Evolutionary conservation across 2,888 invertebrate genomes (phyloP).

Genomic region (Volucella inanis): DNA sequence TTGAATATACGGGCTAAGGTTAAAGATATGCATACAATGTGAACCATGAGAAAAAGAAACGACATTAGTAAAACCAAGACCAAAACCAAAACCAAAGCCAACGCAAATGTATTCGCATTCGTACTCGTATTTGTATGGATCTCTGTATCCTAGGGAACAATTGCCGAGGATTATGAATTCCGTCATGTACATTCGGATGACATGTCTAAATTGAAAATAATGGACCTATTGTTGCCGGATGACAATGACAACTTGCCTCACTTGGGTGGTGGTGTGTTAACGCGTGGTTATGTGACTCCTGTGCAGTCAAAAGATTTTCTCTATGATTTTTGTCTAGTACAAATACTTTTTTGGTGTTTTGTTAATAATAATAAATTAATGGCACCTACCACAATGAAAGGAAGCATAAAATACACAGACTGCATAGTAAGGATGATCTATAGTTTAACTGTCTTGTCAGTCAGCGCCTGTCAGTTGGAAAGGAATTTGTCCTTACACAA

Average conservation of each 20-base stretch:
- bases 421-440: too few relatives aligned
- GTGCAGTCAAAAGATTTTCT: slow-evolving; percentile 54
- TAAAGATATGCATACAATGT: slow-evolving; percentile 62
- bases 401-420: too few relatives aligned
- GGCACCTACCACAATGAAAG: slow-evolving; percentile 48
- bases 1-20: slow-evolving; percentile 48
- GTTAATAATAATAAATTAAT: slow-evolving; percentile 70
- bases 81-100: slow-evolving; percentile 46
- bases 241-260: slow-evolving; percentile 70
- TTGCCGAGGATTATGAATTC: slow-evolving; percentile 70
- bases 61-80: slow-evolving; percentile 17
- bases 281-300: slow-evolving; percentile 7
- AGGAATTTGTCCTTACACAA: too few relatives aligned
- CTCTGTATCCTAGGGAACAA: slow-evolving; percentile 58
- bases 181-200: slow-evolving; percentile 67
- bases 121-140: too few relatives aligned
- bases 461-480: too few relatives aligned
- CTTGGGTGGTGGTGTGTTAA: slow-evolving; percentile 19
- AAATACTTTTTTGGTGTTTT: slow-evolving; percentile 38
- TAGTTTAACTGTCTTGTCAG: too few relatives aligned
- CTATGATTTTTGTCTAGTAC: slow-evolving; percentile 12
- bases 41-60: slow-evolving; percentile 41
- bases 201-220: slow-evolving; percentile 72
- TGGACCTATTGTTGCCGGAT: slow-evolving; percentile 71
- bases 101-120: not conserved